Percentiles rank a stretch among this genome's conserved stretches.
Evolutionary conservation across 2,888 invertebrate species (phyloP).

Genomic region (Strigamia transsilvanica): DNA sequence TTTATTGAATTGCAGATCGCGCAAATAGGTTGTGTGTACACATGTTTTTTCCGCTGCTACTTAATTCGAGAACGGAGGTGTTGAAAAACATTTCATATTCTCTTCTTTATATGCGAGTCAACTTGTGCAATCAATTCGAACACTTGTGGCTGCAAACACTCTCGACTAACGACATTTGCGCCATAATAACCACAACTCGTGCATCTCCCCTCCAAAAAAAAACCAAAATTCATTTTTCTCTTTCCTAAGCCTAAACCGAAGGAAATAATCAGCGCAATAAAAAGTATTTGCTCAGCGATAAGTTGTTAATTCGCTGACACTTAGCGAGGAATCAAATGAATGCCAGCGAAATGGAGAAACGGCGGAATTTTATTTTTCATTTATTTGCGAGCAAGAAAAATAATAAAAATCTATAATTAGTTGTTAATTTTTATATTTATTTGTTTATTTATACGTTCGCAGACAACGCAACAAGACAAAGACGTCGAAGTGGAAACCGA

Average conservation of each 20-base stretch:
- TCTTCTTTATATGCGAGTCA: neutral
- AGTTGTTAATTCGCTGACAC: neutral
- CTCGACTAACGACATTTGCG: neutral
- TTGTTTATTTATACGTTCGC: neutral
- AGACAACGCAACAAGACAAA: conserved; percentile 48
- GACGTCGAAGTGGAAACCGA: neutral
- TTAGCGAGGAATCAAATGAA: conserved; percentile 7
- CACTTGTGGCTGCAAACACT: conserved; percentile 1
- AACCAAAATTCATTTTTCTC: neutral
- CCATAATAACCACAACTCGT: neutral
- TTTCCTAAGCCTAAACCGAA: neutral
- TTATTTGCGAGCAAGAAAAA: too few relatives aligned
- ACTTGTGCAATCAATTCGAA: conserved; percentile 29
- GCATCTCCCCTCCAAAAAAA: neutral
- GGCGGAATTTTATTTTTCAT: conserved; percentile 12
- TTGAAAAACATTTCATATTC: neutral
- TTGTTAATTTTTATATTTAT: too few relatives aligned
- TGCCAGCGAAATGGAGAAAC: conserved; percentile 2
- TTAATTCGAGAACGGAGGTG: neutral
- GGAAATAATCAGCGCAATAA: neutral
- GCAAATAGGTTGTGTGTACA: neutral
- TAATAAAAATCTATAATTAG: neutral
- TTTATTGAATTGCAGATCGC: neutral
- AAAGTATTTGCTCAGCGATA: conserved; percentile 27
- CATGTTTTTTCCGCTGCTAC: neutral